phyloP scores from a whole-genome alignment of 1,140 invertebrate genomes.

The Acromyrmex heyeri region DNA sequence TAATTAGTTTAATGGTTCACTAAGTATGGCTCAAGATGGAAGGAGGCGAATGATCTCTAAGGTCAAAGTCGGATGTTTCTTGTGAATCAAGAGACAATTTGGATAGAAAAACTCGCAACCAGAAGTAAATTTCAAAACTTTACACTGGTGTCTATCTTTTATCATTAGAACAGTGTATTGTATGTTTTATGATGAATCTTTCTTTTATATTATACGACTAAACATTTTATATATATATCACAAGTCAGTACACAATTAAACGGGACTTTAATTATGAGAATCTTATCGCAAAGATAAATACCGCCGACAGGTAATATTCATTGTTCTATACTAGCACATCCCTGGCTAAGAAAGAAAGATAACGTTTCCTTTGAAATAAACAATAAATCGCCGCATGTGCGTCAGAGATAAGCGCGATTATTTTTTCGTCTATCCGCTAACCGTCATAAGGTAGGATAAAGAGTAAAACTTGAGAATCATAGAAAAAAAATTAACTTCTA shows the following conservation, averaged over 20 bases:
- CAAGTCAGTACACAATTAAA: not conserved
- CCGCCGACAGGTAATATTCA: conserved; percentile 15
- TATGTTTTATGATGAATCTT: no score
- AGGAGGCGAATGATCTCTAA: not conserved
- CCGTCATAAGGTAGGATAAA: not conserved
- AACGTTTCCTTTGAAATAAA: conserved; percentile 25
- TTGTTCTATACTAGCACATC: not conserved
- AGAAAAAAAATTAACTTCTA: not conserved
- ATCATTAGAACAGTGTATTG: no score
- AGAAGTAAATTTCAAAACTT: no score
- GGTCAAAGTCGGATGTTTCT: not conserved
- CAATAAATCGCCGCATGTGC: not conserved
- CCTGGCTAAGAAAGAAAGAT: not conserved
- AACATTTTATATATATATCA: not conserved
- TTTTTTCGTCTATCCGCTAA: not conserved
- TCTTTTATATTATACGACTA: no score
- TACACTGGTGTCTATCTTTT: no score
- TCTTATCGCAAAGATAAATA: conserved; percentile 14
- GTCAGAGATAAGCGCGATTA: conserved; percentile 38
- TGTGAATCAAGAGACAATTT: not conserved
- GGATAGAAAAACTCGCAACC: no score
- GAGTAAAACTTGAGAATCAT: not conserved
- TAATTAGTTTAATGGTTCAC: not conserved
- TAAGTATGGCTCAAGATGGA: conserved; percentile 3
- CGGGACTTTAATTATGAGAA: no score